Evolutionary conservation across 1,140 invertebrate genomes (phyloP).

Genomic region (Pogonomyrmex californicus): DNA sequence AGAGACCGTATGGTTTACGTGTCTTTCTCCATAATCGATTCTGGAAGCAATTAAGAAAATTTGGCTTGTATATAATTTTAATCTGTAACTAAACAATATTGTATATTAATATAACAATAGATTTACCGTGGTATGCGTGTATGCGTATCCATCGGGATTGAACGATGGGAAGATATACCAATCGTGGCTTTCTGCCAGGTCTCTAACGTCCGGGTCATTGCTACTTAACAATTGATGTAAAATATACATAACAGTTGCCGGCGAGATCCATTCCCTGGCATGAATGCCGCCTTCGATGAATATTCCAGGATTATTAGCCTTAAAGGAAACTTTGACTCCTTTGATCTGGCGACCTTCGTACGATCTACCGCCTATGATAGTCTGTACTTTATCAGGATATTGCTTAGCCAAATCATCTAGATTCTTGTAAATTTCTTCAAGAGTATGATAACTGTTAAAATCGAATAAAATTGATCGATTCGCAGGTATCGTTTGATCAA

Average conservation of each 20-base stretch:
- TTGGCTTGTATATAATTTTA: neutral
- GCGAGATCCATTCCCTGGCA: no score
- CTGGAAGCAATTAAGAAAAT: slow-evolving; percentile 80
- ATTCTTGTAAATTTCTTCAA: slow-evolving; percentile 87
- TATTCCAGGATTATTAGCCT: slow-evolving; percentile 84
- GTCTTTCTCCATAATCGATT: slow-evolving; percentile 93
- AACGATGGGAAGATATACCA: slow-evolving; percentile 85
- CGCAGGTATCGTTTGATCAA: slow-evolving; percentile 77
- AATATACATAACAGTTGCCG: no score
- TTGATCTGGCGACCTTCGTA: slow-evolving; percentile 89
- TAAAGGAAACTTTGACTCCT: slow-evolving; percentile 88
- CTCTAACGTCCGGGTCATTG: slow-evolving; percentile 83
- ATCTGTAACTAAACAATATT: neutral
- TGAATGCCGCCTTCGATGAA: slow-evolving; percentile 86
- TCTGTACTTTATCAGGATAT: slow-evolving; percentile 86
- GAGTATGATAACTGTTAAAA: slow-evolving; percentile 87
- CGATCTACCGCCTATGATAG: slow-evolving; percentile 87
- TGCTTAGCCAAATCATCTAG: slow-evolving; percentile 84
- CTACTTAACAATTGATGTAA: slow-evolving; percentile 76
- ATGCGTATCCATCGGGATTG: no score
- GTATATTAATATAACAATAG: neutral
- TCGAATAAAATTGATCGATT: slow-evolving; percentile 63
- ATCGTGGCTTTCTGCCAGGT: slow-evolving; percentile 88
- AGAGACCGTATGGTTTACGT: slow-evolving; percentile 87
- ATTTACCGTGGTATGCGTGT: slow-evolving; percentile 85